phyloP scores from a whole-genome alignment of 1,140 invertebrate genomes.

The Heterodera schachtii region DNA sequence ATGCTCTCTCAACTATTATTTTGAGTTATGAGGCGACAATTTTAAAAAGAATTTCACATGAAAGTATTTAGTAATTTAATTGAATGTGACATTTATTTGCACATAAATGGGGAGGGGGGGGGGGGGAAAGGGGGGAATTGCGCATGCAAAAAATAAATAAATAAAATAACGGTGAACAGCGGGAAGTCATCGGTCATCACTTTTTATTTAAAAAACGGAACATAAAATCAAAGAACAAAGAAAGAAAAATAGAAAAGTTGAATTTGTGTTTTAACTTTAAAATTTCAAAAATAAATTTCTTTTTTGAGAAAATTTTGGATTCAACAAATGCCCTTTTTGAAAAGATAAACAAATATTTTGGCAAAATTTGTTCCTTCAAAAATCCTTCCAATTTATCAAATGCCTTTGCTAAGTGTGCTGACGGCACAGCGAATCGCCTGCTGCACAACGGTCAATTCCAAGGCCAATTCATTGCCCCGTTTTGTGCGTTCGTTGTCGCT shows the following conservation, averaged over 20 bases:
- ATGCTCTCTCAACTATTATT: too few species aligned
- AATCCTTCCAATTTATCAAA: not conserved
- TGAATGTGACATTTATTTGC: not conserved
- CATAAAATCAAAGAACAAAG: too few species aligned
- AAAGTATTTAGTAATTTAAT: not conserved
- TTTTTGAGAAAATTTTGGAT: too few species aligned
- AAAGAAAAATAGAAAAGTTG: too few species aligned
- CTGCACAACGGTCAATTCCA: constrained; percentile 53
- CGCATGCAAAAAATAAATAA: not conserved
- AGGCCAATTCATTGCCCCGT: constrained; percentile 38
- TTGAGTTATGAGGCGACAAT: not conserved
- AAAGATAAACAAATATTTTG: too few species aligned
- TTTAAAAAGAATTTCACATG: not conserved
- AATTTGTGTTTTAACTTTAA: too few species aligned
- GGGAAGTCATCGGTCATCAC: too few species aligned
- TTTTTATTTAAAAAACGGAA: too few species aligned
- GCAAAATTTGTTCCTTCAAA: too few species aligned
- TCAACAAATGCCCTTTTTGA: too few species aligned
- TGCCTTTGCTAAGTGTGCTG: constrained; percentile 36
- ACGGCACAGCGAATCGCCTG: constrained; percentile 51
- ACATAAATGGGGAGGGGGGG: not conserved
- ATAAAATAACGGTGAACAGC: not conserved
- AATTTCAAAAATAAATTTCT: too few species aligned
- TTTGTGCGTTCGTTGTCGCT: constrained; percentile 16
- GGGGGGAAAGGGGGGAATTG: too few species aligned